phyloP scores from a whole-genome alignment of 2,797 vertebrate species.

The Sebastes minor region DNA sequence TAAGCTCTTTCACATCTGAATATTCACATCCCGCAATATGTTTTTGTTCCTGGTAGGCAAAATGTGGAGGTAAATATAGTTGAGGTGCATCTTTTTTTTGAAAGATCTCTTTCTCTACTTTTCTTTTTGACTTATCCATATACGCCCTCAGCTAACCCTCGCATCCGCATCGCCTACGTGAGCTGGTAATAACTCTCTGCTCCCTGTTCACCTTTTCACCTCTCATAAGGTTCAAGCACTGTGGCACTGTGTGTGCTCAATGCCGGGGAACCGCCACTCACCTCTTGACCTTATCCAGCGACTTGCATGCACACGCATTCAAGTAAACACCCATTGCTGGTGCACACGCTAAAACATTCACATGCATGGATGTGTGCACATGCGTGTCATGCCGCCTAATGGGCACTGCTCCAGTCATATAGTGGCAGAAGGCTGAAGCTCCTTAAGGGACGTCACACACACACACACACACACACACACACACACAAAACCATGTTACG shows the following conservation, averaged over 20 bases:
- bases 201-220: constrained; percentile 63
- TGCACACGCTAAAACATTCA: neutral
- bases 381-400: neutral
- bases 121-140: neutral
- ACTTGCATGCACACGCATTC: neutral
- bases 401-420: neutral
- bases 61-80: constrained; percentile 18
- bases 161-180: constrained; percentile 20
- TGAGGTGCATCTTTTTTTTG: neutral
- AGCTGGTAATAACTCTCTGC: constrained; percentile 35
- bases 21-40: constrained; percentile 10
- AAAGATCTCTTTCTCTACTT: neutral
- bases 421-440: constrained; percentile 25
- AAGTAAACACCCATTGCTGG: neutral
- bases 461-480: neutral
- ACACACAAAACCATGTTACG: constrained; percentile 19
- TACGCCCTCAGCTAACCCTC: constrained; percentile 10
- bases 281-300: constrained; percentile 25
- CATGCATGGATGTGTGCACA: neutral
- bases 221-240: constrained; percentile 49
- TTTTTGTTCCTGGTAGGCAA: neutral
- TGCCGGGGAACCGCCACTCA: constrained; percentile 8
- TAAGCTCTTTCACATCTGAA: neutral
- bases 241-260: constrained; percentile 5
- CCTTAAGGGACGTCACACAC: constrained; percentile 14